Conservation (phyloP, 2,113 vertebrate species). For the Petrocephalus microphthalmus region DNA sequence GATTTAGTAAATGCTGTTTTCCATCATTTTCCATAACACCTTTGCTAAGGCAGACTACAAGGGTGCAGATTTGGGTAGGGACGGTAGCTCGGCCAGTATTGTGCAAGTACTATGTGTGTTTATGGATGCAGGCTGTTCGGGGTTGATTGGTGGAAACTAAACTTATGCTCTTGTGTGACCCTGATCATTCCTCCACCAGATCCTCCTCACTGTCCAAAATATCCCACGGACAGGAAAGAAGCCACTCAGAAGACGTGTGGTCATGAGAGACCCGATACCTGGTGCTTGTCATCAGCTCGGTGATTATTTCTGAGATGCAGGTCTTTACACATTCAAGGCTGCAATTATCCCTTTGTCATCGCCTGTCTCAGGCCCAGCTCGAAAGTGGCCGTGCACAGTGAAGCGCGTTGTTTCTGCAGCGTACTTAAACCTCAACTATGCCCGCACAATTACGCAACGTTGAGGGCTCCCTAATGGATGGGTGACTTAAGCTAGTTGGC, state of each 20-base stretch:
- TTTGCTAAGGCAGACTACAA: neutral
- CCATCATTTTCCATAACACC: neutral
- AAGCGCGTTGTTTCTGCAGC: neutral
- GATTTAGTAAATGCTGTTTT: neutral
- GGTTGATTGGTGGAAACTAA: neutral
- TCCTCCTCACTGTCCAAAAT: neutral
- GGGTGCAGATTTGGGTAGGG: neutral
- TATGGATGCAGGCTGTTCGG: neutral
- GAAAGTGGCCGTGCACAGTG: neutral
- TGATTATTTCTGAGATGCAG: neutral
- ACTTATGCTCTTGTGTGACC: neutral
- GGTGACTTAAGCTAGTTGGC: neutral
- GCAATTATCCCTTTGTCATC: slow-evolving; percentile 20
- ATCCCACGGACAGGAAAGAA: neutral
- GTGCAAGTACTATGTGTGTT: neutral
- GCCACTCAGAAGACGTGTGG: neutral
- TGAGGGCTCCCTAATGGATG: neutral
- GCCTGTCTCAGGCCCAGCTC: neutral
- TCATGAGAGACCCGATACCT: neutral
- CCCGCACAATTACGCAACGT: neutral
- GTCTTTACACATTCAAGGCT: slow-evolving; percentile 9
- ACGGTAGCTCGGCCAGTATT: neutral
- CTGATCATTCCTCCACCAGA: too few species aligned
- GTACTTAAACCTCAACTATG: neutral
- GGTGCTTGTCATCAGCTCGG: neutral